Percentiles rank a stretch among this genome's conserved stretches.
Evolutionary conservation across 2,888 invertebrate genomes (phyloP).

Genomic region (Drosophila borealis): DNA sequence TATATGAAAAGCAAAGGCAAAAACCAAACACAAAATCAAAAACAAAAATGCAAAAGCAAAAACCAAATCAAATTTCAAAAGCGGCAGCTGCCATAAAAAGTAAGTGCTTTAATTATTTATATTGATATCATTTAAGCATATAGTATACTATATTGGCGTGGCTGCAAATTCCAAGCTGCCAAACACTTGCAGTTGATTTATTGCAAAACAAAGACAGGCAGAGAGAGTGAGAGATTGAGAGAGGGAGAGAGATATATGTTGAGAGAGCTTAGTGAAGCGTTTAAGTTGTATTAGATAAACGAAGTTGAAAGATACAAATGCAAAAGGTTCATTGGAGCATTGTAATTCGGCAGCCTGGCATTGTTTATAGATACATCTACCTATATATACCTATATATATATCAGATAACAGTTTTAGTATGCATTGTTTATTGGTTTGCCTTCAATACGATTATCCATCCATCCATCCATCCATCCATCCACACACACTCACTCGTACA

Average conservation of each 20-base stretch:
- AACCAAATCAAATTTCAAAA: conserved; percentile 22
- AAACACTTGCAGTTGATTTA: conserved; percentile 34
- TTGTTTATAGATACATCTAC: conserved; percentile 30
- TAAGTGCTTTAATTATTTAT: conserved; percentile 44
- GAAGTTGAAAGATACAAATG: conserved; percentile 25
- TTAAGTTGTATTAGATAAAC: conserved; percentile 12
- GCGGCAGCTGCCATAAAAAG: conserved; percentile 36
- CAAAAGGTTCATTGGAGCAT: conserved; percentile 61
- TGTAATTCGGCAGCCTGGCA: conserved; percentile 52
- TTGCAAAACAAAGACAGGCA: conserved; percentile 36
- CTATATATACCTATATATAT: conserved; percentile 6
- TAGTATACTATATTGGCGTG: conserved; percentile 29
- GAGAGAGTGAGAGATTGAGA: background rate
- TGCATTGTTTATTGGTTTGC: conserved; percentile 64
- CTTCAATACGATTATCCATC: conserved; percentile 30
- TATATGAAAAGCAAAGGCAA: conserved; percentile 21
- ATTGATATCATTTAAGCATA: conserved; percentile 34
- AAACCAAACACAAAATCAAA: background rate
- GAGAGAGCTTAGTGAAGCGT: conserved; percentile 8
- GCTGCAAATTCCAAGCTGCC: conserved; percentile 31
- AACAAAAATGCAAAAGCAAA: conserved; percentile 20
- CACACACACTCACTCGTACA: conserved; percentile 4
- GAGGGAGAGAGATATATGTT: background rate
- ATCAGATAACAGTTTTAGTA: conserved; percentile 41
- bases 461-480: background rate